A percentile compares a stretch with the other conserved stretches of the same genome.
Evolutionary conservation across 2,113 vertebrate species (phyloP).

Genomic region (Lycaon pictus): DNA sequence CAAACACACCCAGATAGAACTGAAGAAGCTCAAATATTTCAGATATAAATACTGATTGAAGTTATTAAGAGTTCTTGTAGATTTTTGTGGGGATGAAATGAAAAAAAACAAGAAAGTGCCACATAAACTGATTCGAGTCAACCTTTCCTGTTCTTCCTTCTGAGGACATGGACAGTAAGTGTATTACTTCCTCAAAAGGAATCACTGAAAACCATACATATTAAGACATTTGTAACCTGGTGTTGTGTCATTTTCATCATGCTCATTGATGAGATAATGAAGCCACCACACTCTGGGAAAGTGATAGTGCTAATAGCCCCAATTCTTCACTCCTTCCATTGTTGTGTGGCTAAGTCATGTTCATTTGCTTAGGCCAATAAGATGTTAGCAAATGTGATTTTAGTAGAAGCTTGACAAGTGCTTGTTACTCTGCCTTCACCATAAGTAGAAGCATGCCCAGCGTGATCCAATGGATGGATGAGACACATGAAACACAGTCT

Average conservation of each 20-base stretch:
- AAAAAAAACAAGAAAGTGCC: neutral
- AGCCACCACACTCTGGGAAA: neutral
- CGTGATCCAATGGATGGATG: neutral
- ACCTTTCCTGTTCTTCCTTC: neutral
- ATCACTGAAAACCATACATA: neutral
- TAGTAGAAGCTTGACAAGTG: neutral
- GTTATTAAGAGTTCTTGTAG: neutral
- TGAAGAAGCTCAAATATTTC: constrained; percentile 8
- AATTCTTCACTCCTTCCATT: neutral
- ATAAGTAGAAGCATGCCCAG: neutral
- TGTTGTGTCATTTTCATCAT: neutral
- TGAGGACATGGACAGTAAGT: neutral
- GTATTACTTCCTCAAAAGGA: constrained; percentile 29
- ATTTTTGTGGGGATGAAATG: neutral
- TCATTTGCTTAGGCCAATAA: neutral
- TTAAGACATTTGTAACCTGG: neutral
- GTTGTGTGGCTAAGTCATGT: neutral
- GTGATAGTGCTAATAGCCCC: neutral
- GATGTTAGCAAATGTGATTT: neutral
- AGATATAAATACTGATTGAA: neutral
- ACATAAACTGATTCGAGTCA: neutral
- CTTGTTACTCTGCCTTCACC: neutral
- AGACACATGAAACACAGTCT: neutral
- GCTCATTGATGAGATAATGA: neutral
- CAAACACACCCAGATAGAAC: neutral